phyloP scores from a whole-genome alignment of 2,797 vertebrate species.

The Craterocephalus amniculus region DNA sequence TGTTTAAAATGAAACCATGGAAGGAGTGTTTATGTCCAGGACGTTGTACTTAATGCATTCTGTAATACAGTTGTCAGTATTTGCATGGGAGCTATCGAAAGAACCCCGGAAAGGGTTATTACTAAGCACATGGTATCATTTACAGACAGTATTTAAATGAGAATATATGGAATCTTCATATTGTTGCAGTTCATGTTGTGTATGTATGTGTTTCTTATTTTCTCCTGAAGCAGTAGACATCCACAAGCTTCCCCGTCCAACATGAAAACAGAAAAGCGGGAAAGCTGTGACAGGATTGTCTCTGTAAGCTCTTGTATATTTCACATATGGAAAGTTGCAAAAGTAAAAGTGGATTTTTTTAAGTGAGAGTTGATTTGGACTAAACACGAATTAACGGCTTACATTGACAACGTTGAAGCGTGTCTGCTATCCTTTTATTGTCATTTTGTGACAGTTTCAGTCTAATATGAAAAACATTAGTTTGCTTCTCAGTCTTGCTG shows the following conservation, averaged over 20 bases:
- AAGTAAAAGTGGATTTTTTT: constrained; percentile 50
- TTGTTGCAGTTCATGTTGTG: constrained; percentile 49
- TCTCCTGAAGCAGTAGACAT: constrained; percentile 32
- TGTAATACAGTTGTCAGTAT: constrained; percentile 59
- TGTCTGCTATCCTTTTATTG: constrained; percentile 4
- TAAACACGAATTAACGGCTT: background rate
- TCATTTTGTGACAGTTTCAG: constrained; percentile 9
- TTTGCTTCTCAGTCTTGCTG: background rate
- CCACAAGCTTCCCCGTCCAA: constrained; percentile 11
- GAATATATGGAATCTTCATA: constrained; percentile 33
- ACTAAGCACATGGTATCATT: constrained; percentile 63
- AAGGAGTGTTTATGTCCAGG: constrained; percentile 34
- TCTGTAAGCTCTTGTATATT: constrained; percentile 57
- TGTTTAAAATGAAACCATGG: constrained; percentile 56
- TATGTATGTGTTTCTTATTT: constrained; percentile 40
- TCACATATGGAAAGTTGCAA: constrained; percentile 54
- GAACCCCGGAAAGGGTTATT: constrained; percentile 34
- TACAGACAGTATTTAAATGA: constrained; percentile 57
- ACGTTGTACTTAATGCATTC: constrained; percentile 46
- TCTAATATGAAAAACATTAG: background rate
- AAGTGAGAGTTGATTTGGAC: constrained; percentile 18
- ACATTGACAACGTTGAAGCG: background rate
- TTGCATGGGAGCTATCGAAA: constrained; percentile 68
- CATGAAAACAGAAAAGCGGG: constrained; percentile 36
- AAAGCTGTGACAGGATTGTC: constrained; percentile 59